phyloP scores from a whole-genome alignment of 2,797 vertebrate genomes.

The Parambassis ranga region DNA sequence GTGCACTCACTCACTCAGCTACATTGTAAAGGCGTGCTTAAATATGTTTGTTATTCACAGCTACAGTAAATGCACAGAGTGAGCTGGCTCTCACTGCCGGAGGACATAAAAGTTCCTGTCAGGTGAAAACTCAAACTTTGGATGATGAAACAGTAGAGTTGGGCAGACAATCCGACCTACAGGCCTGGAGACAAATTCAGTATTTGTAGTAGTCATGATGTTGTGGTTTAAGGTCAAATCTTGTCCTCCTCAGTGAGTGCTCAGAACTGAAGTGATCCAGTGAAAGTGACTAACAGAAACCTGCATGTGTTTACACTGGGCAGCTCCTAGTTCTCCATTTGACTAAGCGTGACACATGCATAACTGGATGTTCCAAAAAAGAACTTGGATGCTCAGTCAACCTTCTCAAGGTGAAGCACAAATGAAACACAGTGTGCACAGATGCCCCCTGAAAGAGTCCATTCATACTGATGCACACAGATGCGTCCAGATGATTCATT shows the following conservation, averaged over 20 bases:
- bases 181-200: slow-evolving; percentile 14
- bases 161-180: slow-evolving; percentile 5
- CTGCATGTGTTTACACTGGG: background rate
- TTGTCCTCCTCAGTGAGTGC: background rate
- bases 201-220: slow-evolving; percentile 19
- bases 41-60: background rate
- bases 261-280: background rate
- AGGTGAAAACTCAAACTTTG: slow-evolving; percentile 16
- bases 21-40: background rate
- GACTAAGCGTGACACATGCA: background rate
- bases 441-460: slow-evolving; percentile 34
- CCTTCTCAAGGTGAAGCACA: slow-evolving; percentile 38
- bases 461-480: background rate
- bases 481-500: slow-evolving; percentile 47
- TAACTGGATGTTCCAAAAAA: background rate
- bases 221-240: slow-evolving; percentile 36
- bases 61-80: background rate
- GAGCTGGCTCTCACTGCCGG: background rate
- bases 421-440: slow-evolving; percentile 10
- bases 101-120: slow-evolving; percentile 25
- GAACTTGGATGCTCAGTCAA: slow-evolving; percentile 13
- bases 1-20: background rate
- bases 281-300: background rate
- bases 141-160: slow-evolving; percentile 33
- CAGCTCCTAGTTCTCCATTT: background rate